Conservation (phyloP, 1,140 invertebrate species). For the Eurytemora carolleeae region DNA sequence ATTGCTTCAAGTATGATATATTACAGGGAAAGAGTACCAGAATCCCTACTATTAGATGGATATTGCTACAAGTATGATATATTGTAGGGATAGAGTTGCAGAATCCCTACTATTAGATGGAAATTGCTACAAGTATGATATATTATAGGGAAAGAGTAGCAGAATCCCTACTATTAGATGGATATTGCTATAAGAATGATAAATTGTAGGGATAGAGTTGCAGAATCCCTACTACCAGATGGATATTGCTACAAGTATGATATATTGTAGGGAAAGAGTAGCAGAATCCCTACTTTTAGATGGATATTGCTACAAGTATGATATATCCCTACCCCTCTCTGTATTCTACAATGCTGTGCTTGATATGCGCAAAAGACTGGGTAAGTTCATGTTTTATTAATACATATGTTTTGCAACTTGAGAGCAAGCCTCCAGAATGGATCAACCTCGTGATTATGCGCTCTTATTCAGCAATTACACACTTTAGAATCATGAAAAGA, state of each 20-base stretch:
- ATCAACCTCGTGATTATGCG: no score
- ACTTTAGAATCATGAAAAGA: no score
- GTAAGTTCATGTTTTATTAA: no score
- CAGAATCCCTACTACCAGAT: slow-evolving; percentile 49
- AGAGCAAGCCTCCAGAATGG: no score
- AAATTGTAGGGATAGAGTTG: slow-evolving; percentile 49
- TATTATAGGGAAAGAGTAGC: slow-evolving; percentile 63
- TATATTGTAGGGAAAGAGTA: slow-evolving; percentile 59
- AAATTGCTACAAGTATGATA: slow-evolving; percentile 89
- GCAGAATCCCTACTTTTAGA: slow-evolving; percentile 53
- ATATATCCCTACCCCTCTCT: slow-evolving; percentile 66
- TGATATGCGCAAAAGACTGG: slow-evolving; percentile 6
- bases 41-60: no score
- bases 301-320: slow-evolving; percentile 89
- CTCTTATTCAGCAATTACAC: no score
- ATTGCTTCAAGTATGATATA: slow-evolving; percentile 91
- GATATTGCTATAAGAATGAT: no score
- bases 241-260: slow-evolving; percentile 94
- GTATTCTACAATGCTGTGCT: slow-evolving; percentile 51
- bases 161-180: no score
- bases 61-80: no score
- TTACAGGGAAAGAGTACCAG: no score
- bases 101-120: slow-evolving; percentile 54
- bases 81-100: slow-evolving; percentile 53
- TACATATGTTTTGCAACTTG: no score